phyloP scores from a whole-genome alignment of 2,888 invertebrate genomes.

The Drosophila villosipedis region DNA sequence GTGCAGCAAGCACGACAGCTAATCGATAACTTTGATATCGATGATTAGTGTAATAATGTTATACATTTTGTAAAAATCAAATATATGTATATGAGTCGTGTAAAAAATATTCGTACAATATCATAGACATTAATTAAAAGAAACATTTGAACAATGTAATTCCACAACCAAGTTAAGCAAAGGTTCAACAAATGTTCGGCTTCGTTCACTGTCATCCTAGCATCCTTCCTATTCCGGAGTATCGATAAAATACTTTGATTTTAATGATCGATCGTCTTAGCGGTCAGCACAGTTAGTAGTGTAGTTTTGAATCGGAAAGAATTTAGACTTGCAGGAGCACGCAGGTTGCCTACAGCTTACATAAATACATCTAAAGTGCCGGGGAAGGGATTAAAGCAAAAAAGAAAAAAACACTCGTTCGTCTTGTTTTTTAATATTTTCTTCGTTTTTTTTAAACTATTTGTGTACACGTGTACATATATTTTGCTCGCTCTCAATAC shows the following conservation, averaged over 20 bases:
- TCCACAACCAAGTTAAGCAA: not conserved
- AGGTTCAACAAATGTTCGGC: not conserved
- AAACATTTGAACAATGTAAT: not conserved
- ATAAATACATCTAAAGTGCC: constrained; percentile 15
- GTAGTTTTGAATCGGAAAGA: constrained; percentile 20
- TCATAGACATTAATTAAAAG: not conserved
- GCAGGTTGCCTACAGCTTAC: constrained; percentile 6
- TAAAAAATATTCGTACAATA: not conserved
- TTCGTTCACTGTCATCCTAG: not conserved
- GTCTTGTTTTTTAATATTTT: constrained; percentile 55
- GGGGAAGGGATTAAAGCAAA: constrained; percentile 24
- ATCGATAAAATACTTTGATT: constrained; percentile 27
- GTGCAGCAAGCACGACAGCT: constrained; percentile 10
- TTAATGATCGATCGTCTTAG: constrained; percentile 17
- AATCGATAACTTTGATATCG: constrained; percentile 49
- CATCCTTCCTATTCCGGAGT: constrained; percentile 25
- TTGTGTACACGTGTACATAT: constrained; percentile 49
- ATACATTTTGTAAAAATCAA: not conserved
- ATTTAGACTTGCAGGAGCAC: constrained; percentile 18
- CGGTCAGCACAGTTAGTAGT: not conserved
- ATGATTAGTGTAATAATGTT: constrained; percentile 7
- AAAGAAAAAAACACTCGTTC: constrained; percentile 30
- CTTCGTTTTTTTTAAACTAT: constrained; percentile 62
- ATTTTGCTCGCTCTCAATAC: constrained; percentile 30
- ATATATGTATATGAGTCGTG: not conserved